Conservation (phyloP, 1,140 invertebrate genomes). For the Calephelis virginiensis region DNA sequence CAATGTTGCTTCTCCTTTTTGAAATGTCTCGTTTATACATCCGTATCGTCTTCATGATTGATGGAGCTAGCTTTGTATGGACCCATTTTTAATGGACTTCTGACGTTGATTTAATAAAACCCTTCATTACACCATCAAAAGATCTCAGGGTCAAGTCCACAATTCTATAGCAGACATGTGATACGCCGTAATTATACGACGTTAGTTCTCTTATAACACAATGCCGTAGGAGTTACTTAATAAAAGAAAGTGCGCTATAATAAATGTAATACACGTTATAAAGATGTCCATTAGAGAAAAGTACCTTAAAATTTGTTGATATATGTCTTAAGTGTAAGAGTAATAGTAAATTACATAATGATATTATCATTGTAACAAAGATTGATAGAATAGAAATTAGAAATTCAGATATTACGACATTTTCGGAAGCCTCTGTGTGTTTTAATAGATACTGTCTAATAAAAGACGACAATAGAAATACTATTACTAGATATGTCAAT, state of each 20-base stretch:
- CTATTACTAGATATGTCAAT: too few relatives aligned
- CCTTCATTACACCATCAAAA: slow-evolving; percentile 68
- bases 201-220: slow-evolving; percentile 29
- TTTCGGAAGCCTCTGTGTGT: too few relatives aligned
- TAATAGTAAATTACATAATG: too few relatives aligned
- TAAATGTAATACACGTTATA: slow-evolving; percentile 1
- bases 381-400: slow-evolving; percentile 36
- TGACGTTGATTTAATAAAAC: slow-evolving; percentile 78
- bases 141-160: slow-evolving; percentile 49
- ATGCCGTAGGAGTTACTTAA: slow-evolving; percentile 25
- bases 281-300: slow-evolving; percentile 22
- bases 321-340: not conserved
- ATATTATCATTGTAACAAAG: slow-evolving; percentile 20
- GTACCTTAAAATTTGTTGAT: not conserved
- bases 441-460: too few relatives aligned
- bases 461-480: too few relatives aligned
- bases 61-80: slow-evolving; percentile 49
- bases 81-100: slow-evolving; percentile 65
- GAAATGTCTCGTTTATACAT: slow-evolving; percentile 45
- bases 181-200: slow-evolving; percentile 53
- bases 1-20: slow-evolving; percentile 40
- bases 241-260: slow-evolving; percentile 28
- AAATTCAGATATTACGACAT: not conserved
- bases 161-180: slow-evolving; percentile 37
- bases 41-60: slow-evolving; percentile 61